Evolutionary conservation across 1,140 invertebrate genomes (phyloP).

Genomic region (Rhizoglyphus robini): DNA sequence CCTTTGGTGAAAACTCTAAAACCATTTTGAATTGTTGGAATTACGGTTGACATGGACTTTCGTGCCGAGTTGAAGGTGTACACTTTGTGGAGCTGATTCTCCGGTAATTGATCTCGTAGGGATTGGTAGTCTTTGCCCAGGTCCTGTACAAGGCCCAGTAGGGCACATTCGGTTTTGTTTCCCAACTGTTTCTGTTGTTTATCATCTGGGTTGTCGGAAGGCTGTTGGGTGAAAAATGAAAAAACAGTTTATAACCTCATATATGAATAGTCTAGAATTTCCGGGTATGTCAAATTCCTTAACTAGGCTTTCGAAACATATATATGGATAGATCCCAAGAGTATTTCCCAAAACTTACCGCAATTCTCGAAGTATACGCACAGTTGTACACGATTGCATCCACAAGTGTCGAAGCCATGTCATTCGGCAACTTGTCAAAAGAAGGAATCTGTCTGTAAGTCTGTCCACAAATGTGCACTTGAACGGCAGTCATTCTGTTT

Average conservation of each 20-base stretch:
- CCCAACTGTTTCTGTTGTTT: slow-evolving; percentile 87
- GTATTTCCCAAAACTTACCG: too few species aligned
- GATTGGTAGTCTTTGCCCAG: slow-evolving; percentile 82
- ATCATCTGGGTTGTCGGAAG: slow-evolving; percentile 59
- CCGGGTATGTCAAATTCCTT: too few species aligned
- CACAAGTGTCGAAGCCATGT: slow-evolving; percentile 66
- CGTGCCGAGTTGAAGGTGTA: slow-evolving; percentile 98
- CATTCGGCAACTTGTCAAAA: slow-evolving; percentile 60
- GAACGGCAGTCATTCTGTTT: slow-evolving; percentile 98
- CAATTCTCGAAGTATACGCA: slow-evolving; percentile 86
- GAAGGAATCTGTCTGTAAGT: slow-evolving; percentile 44
- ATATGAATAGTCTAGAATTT: too few species aligned
- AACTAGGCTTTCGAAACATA: too few species aligned
- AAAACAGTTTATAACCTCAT: too few species aligned
- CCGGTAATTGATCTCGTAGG: slow-evolving; percentile 68
- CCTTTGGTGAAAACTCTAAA: slow-evolving; percentile 89
- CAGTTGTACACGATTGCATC: slow-evolving; percentile 85
- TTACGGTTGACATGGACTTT: slow-evolving; percentile 96
- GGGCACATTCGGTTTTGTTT: slow-evolving; percentile 96
- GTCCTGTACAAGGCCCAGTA: slow-evolving; percentile 81
- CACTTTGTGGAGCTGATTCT: slow-evolving; percentile 83
- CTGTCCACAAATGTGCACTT: slow-evolving; percentile 41
- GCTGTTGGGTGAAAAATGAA: too few species aligned
- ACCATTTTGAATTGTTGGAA: slow-evolving; percentile 59
- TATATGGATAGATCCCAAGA: too few species aligned